A percentile compares a stretch with the other conserved stretches of the same genome.
phyloP scores from a whole-genome alignment of 2,888 invertebrate species.

The Branchellion lobata region DNA sequence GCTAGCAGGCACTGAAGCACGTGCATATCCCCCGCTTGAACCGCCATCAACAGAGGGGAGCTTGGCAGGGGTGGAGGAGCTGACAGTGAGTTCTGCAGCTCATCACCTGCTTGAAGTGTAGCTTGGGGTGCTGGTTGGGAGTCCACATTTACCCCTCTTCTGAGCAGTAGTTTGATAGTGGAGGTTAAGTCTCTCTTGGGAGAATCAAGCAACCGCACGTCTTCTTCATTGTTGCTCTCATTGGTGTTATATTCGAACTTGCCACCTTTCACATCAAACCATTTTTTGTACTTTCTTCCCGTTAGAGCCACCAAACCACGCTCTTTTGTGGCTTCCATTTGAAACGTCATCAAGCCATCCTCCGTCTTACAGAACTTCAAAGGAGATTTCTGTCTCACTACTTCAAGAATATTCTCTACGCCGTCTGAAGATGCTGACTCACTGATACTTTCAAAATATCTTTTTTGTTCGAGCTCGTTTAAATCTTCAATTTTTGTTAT shows the following conservation, averaged over 20 bases:
- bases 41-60: background rate
- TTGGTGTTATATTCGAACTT: background rate
- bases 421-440: background rate
- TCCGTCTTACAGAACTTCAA: background rate
- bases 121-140: background rate
- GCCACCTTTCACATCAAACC: background rate
- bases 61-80: background rate
- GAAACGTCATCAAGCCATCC: background rate
- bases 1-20: background rate
- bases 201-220: background rate
- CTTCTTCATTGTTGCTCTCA: no score
- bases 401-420: background rate
- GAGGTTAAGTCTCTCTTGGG: background rate
- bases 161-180: slow-evolving; percentile 20
- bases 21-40: background rate
- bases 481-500: no score
- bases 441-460: background rate
- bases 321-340: background rate
- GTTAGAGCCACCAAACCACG: background rate
- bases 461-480: background rate
- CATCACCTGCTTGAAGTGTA: background rate
- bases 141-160: slow-evolving; percentile 16
- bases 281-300: background rate
- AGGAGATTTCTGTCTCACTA: background rate
- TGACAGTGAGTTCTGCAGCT: background rate